A percentile compares a stretch with the other conserved stretches of the same genome.
Evolutionary conservation across 2,888 invertebrate species (phyloP).

Genomic region (Syrphus vitripennis): DNA sequence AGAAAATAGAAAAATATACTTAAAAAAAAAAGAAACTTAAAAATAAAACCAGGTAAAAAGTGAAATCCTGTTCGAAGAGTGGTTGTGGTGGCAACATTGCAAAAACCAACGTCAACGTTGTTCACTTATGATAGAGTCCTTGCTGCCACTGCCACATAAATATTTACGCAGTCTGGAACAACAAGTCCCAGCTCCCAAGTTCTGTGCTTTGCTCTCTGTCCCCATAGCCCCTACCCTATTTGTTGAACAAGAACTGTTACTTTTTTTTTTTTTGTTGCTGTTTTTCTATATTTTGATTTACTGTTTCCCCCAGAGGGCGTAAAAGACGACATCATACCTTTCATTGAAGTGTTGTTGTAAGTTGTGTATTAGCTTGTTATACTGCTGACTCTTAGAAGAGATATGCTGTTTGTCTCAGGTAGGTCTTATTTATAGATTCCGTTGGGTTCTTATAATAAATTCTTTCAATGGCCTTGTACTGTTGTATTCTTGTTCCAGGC

Average conservation of each 20-base stretch:
- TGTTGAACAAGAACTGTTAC: neutral
- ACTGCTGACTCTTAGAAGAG: neutral
- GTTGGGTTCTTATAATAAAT: neutral
- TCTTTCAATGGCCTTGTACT: neutral
- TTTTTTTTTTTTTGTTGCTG: neutral
- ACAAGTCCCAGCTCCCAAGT: conserved; percentile 12
- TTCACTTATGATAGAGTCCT: conserved; percentile 33
- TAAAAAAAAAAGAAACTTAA: neutral
- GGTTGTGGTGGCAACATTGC: conserved; percentile 10
- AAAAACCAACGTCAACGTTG: neutral
- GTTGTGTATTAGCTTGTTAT: neutral
- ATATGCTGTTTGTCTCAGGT: neutral
- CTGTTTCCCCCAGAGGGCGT: neutral
- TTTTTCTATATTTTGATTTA: conserved; percentile 15
- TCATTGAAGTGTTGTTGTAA: neutral
- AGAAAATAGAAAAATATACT: neutral
- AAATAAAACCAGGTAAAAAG: conserved; percentile 9
- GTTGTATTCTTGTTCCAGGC: neutral
- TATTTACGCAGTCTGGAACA: conserved; percentile 49
- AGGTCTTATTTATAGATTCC: conserved; percentile 11
- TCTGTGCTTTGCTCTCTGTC: neutral
- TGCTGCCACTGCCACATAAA: conserved; percentile 33
- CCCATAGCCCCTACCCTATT: too few relatives aligned
- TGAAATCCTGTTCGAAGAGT: conserved; percentile 8
- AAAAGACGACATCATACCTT: neutral